Conservation (phyloP, 2,888 invertebrate genomes). For the Quadriops clusia region DNA sequence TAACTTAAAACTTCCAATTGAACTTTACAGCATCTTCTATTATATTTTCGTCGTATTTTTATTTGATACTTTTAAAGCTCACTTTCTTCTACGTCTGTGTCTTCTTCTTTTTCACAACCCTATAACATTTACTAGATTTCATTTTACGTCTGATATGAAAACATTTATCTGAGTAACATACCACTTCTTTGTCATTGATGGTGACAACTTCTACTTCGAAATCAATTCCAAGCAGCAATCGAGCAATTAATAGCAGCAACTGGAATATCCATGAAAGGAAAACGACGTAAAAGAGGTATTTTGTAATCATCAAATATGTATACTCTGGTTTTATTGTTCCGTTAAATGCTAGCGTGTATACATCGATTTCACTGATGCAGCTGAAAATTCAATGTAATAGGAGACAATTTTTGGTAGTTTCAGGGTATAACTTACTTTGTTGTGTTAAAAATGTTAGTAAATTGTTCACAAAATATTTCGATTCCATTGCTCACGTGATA, state of each 20-base stretch:
- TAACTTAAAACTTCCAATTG: constrained; percentile 2
- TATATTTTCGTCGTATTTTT: neutral
- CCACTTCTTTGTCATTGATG: neutral
- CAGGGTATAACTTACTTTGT: constrained; percentile 16
- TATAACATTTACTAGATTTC: neutral
- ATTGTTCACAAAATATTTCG: constrained; percentile 21
- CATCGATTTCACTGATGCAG: constrained; percentile 21
- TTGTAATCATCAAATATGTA: constrained; percentile 11
- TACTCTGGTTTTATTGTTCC: constrained; percentile 12
- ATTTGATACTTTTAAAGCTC: neutral
- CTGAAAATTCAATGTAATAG: constrained; percentile 16
- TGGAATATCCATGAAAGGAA: constrained; percentile 21
- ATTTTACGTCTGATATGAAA: neutral
- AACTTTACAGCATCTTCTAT: neutral
- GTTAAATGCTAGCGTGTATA: constrained; percentile 21
- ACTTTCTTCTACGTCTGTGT: neutral
- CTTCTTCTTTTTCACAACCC: neutral
- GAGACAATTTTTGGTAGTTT: constrained; percentile 3
- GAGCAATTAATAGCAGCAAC: constrained; percentile 17
- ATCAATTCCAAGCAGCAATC: constrained; percentile 17
- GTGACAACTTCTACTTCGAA: constrained; percentile 10
- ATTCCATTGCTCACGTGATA: constrained; percentile 15
- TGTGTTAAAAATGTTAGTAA: constrained; percentile 19
- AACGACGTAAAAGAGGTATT: constrained; percentile 11
- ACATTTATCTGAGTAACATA: too few relatives aligned